phyloP scores from a whole-genome alignment of 2,888 invertebrate species.

The Agriopis marginaria region DNA sequence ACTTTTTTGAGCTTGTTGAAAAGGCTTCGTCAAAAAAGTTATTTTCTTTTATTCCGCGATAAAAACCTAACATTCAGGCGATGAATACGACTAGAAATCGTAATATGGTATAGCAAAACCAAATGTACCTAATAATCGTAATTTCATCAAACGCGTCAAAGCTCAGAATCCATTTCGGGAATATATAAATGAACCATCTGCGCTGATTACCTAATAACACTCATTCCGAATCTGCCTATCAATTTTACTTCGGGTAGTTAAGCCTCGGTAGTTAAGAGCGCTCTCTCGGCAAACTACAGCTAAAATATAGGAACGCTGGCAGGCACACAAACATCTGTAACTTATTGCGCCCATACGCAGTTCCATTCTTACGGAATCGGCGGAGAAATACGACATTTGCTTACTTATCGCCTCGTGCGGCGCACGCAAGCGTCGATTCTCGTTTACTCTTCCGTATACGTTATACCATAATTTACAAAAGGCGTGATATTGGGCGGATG shows the following conservation, averaged over 20 bases:
- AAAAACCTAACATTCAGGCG: too few species aligned
- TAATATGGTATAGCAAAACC: neutral
- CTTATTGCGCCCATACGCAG: slow-evolving; percentile 41
- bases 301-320: slow-evolving; percentile 37
- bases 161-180: slow-evolving; percentile 2
- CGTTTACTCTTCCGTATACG: slow-evolving; percentile 45
- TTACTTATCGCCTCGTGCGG: slow-evolving; percentile 45
- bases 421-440: slow-evolving; percentile 45
- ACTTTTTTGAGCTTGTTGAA: too few species aligned
- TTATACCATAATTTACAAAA: slow-evolving; percentile 42
- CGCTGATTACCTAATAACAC: slow-evolving; percentile 33
- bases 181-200: slow-evolving; percentile 16
- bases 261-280: slow-evolving; percentile 34
- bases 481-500: slow-evolving; percentile 31
- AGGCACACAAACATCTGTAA: slow-evolving; percentile 44
- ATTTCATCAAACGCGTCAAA: neutral
- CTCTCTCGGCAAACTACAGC: slow-evolving; percentile 27
- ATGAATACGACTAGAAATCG: too few species aligned
- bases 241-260: slow-evolving; percentile 41
- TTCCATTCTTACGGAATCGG: slow-evolving; percentile 35
- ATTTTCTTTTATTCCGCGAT: too few species aligned
- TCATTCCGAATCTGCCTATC: slow-evolving; percentile 42
- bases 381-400: slow-evolving; percentile 44
- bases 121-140: neutral
- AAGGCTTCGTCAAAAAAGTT: too few species aligned